Conservation (phyloP, 1,140 invertebrate species). For the Adoxophyes honmai region DNA sequence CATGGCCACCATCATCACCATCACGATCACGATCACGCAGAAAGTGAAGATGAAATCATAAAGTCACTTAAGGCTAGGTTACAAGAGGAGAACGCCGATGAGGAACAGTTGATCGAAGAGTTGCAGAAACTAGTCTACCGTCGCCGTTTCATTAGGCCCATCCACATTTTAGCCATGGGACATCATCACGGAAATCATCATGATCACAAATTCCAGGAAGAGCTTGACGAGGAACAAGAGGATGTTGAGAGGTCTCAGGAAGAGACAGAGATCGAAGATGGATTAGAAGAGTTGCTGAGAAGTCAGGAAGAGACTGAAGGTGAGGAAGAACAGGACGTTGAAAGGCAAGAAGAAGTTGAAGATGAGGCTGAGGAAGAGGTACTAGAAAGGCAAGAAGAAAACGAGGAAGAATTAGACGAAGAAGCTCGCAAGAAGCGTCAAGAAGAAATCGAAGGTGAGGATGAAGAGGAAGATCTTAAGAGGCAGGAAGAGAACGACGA, state of each 20-base stretch:
- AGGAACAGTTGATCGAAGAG: neutral
- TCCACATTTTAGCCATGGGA: neutral
- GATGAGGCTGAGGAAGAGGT: conserved; percentile 22
- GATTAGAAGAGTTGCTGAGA: conserved; percentile 20
- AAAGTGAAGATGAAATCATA: neutral
- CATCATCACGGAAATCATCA: neutral
- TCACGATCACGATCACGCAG: neutral
- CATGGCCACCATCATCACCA: neutral
- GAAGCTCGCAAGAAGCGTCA: conserved; percentile 13
- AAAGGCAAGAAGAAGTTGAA: neutral
- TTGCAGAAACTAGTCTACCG: neutral
- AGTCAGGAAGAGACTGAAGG: conserved; percentile 24
- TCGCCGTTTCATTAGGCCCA: neutral
- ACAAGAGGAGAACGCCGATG: no score
- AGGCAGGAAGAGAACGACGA: neutral
- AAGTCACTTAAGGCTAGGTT: no score
- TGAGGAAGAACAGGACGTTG: conserved; percentile 9
- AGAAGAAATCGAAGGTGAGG: conserved; percentile 20
- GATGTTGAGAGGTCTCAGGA: conserved; percentile 20
- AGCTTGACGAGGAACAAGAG: conserved; percentile 20
- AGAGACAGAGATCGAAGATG: conserved; percentile 17
- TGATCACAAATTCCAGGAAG: neutral
- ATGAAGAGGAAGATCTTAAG: conserved; percentile 17
- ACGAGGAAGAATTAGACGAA: conserved; percentile 19
- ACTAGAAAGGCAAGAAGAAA: conserved; percentile 17